These are phyloP conservation scores for Nebria salina DNA, from an alignment of 2,888 invertebrate species.

Conservation along the genomic window DNA sequence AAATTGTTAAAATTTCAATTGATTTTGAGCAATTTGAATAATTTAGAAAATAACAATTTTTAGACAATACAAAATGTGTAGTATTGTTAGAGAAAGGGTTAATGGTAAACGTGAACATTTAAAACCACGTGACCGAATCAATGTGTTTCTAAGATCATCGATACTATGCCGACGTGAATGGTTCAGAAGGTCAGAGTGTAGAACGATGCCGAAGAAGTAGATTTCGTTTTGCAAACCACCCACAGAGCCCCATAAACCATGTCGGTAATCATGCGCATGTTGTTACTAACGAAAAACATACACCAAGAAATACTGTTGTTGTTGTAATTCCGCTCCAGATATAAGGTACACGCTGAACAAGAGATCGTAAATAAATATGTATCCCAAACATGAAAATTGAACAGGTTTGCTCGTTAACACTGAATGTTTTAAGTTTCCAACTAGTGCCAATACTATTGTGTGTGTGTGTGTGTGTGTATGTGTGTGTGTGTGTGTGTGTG, in stretches of 20 bases:
- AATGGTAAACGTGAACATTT: not conserved
- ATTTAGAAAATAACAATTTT: no score
- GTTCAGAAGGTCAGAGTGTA: slow-evolving; percentile 25
- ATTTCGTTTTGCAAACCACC: slow-evolving; percentile 50
- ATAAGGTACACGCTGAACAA: slow-evolving; percentile 42
- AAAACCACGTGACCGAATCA: not conserved
- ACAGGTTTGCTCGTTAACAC: slow-evolving; percentile 38
- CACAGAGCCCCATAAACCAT: slow-evolving; percentile 54
- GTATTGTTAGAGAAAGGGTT: not conserved
- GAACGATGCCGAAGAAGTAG: slow-evolving; percentile 8
- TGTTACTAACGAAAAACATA: slow-evolving; percentile 52
- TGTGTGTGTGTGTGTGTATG: not conserved
- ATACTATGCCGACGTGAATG: slow-evolving; percentile 25
- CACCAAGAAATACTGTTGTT: slow-evolving; percentile 48
- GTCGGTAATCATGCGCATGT: slow-evolving; percentile 54
- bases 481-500: not conserved
- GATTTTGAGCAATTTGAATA: no score
- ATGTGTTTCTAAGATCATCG: slow-evolving; percentile 34
- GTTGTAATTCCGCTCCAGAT: slow-evolving; percentile 54
- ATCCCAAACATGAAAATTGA: slow-evolving; percentile 43
- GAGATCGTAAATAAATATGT: slow-evolving; percentile 44
- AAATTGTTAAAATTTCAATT: no score
- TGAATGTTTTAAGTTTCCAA: not conserved
- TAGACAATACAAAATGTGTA: no score
- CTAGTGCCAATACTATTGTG: not conserved